phyloP scores from a whole-genome alignment of 2,888 invertebrate genomes.

The Pristionchus exspectatus region DNA sequence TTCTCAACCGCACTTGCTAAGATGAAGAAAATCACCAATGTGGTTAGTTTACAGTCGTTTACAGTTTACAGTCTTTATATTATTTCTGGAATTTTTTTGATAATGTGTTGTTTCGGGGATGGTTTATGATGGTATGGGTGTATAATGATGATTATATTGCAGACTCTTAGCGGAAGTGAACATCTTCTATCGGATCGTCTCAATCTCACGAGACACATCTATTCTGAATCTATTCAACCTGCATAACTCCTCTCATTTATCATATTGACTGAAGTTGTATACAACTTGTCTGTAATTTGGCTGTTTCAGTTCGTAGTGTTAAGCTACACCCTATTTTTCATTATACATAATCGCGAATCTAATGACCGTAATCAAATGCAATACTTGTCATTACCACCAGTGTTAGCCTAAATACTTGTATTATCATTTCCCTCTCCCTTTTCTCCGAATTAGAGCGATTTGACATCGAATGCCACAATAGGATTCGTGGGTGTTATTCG shows the following conservation, averaged over 20 bases:
- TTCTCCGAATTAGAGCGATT: background rate
- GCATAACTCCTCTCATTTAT: background rate
- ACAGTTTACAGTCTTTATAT: too few relatives aligned
- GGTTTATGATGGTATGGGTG: too few relatives aligned
- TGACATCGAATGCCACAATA: background rate
- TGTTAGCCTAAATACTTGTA: background rate
- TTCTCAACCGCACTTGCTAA: slow-evolving; percentile 46
- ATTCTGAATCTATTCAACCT: background rate
- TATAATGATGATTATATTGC: background rate
- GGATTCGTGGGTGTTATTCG: background rate
- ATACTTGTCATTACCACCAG: background rate
- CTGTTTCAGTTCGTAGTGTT: background rate
- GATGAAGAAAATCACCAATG: background rate
- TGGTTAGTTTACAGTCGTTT: background rate
- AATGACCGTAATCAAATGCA: background rate
- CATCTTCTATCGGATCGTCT: slow-evolving; percentile 1
- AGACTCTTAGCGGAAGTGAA: background rate
- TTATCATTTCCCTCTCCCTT: background rate
- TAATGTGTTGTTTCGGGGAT: too few relatives aligned
- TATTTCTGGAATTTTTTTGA: too few relatives aligned
- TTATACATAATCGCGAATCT: background rate
- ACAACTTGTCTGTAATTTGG: background rate
- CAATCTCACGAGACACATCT: background rate
- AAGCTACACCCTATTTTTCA: background rate
- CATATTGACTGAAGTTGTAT: background rate